Conservation (phyloP, 2,888 invertebrate genomes). For the Orthosia cruda region DNA sequence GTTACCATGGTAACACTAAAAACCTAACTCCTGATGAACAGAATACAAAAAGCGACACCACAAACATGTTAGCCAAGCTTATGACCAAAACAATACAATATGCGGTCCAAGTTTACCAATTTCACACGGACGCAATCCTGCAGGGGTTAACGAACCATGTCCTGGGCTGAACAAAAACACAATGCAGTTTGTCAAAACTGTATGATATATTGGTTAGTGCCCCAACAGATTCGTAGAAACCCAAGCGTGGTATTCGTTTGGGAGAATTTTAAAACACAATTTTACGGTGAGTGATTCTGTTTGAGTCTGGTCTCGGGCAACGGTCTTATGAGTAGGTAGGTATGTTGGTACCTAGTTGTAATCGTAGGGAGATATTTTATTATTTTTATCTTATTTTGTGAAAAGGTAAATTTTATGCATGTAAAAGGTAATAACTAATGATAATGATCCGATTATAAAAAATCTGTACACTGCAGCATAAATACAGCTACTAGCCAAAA, state of each 20-base stretch:
- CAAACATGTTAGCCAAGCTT: slow-evolving; percentile 43
- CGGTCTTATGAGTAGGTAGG: slow-evolving; percentile 14
- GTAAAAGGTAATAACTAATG: too few relatives aligned
- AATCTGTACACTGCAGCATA: too few relatives aligned
- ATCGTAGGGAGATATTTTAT: not conserved
- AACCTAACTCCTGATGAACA: slow-evolving; percentile 5
- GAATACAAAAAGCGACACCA: slow-evolving; percentile 28
- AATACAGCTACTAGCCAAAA: too few relatives aligned
- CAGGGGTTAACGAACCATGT: slow-evolving; percentile 74
- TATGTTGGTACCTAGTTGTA: not conserved
- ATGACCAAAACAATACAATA: slow-evolving; percentile 48
- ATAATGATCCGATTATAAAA: too few relatives aligned
- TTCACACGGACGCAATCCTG: slow-evolving; percentile 58
- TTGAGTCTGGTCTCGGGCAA: slow-evolving; percentile 63
- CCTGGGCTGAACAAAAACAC: slow-evolving; percentile 79
- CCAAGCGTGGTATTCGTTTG: slow-evolving; percentile 80
- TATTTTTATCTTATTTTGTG: too few relatives aligned
- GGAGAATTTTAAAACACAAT: slow-evolving; percentile 82
- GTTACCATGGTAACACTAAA: slow-evolving; percentile 19
- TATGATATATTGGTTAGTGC: slow-evolving; percentile 82
- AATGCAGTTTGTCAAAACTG: slow-evolving; percentile 85
- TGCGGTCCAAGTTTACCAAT: slow-evolving; percentile 63
- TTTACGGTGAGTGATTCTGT: slow-evolving; percentile 79
- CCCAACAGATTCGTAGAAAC: slow-evolving; percentile 79
- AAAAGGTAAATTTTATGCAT: too few relatives aligned